Evolutionary conservation across 2,888 invertebrate genomes (phyloP).

Genomic region (Nomada hirtipes): DNA sequence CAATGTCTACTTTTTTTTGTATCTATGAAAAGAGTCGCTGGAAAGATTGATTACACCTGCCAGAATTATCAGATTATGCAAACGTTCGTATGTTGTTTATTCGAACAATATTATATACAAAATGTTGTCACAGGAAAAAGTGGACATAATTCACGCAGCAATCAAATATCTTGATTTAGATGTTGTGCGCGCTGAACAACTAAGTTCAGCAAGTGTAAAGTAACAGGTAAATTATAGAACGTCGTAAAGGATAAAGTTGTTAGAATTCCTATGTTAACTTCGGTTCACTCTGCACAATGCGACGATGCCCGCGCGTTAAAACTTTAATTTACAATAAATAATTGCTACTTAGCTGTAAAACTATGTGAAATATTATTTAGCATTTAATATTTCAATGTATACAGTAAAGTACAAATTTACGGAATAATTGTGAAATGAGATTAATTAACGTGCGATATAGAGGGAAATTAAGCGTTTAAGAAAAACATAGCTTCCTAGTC

Average conservation of each 20-base stretch:
- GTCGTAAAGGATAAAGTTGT: not conserved
- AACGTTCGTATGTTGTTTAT: not conserved
- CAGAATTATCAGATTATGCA: too few relatives aligned
- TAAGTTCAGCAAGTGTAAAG: not conserved
- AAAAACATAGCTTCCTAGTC: too few relatives aligned
- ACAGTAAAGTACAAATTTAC: too few relatives aligned
- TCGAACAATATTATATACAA: not conserved
- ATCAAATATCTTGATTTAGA: conserved; percentile 5
- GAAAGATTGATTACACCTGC: not conserved
- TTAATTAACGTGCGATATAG: not conserved
- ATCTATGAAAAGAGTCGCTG: not conserved
- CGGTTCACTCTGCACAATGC: not conserved
- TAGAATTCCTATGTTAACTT: conserved; percentile 28
- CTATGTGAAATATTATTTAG: too few relatives aligned
- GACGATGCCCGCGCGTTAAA: not conserved
- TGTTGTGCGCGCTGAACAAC: not conserved
- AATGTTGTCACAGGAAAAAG: conserved; percentile 3
- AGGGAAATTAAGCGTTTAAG: not conserved
- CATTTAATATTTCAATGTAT: too few relatives aligned
- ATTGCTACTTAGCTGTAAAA: too few relatives aligned
- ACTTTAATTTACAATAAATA: too few relatives aligned
- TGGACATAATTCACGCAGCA: conserved; percentile 14
- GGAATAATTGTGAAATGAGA: not conserved
- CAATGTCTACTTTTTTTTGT: conserved; percentile 21
- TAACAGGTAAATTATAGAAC: conserved; percentile 18